Evolutionary conservation across 2,113 vertebrate species (phyloP).

Genomic region (Ctenomys sociabilis): DNA sequence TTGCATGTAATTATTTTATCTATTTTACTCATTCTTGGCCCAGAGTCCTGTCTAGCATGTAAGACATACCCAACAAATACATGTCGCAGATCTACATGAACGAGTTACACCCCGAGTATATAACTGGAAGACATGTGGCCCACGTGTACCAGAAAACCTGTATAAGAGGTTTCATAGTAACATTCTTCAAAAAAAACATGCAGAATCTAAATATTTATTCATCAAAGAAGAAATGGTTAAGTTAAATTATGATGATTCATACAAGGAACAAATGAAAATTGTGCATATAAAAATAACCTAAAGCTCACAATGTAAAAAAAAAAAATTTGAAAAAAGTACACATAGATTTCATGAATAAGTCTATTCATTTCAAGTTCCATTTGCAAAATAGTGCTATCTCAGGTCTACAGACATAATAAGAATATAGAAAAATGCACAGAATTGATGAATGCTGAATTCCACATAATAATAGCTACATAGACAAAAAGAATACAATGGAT

Average conservation of each 20-base stretch:
- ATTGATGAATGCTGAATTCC: neutral
- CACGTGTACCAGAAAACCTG: neutral
- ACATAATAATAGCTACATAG: neutral
- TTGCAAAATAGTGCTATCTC: neutral
- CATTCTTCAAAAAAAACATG: neutral
- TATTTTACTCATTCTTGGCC: neutral
- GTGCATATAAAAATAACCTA: neutral
- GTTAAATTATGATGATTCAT: neutral
- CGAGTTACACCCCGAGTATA: neutral
- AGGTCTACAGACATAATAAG: neutral
- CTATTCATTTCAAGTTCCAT: neutral
- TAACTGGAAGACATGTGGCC: neutral
- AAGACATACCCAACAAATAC: neutral
- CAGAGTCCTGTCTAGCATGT: neutral
- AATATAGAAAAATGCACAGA: neutral
- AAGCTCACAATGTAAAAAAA: neutral
- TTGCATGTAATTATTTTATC: neutral
- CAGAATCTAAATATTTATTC: neutral
- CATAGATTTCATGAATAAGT: neutral
- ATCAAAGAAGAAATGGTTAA: neutral
- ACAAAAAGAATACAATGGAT: neutral
- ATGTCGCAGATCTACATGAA: neutral
- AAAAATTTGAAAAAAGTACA: neutral
- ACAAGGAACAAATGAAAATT: neutral
- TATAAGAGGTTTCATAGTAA: neutral